phyloP scores from a whole-genome alignment of 2,113 vertebrate genomes.

The Poecile atricapillus region DNA sequence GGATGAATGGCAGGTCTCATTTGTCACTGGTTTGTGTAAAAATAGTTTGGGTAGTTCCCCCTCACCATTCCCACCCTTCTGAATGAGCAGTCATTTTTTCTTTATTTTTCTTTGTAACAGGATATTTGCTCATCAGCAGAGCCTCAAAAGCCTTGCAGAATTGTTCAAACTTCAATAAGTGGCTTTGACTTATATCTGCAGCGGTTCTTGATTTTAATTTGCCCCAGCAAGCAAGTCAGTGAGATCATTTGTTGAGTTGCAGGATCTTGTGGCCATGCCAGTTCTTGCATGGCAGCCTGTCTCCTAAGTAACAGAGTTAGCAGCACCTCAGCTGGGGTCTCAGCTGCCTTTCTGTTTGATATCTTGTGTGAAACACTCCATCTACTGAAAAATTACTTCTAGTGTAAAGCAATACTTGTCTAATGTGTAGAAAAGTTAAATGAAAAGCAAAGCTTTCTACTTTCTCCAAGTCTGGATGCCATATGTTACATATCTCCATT shows the following conservation, averaged over 20 bases:
- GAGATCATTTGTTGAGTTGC: background rate
- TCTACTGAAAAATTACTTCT: background rate
- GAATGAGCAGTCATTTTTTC: background rate
- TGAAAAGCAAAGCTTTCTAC: background rate
- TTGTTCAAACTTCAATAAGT: background rate
- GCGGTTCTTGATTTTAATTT: background rate
- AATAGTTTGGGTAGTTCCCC: background rate
- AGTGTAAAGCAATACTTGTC: background rate
- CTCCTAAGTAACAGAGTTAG: background rate
- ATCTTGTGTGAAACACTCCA: background rate
- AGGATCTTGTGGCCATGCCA: background rate
- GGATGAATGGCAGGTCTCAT: background rate
- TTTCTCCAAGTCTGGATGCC: background rate
- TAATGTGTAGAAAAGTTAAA: background rate
- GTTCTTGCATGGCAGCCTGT: background rate
- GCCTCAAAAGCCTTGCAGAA: background rate
- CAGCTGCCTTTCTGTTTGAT: background rate
- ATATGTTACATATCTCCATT: rapidly evolving
- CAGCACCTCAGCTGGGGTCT: background rate
- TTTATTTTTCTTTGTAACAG: background rate
- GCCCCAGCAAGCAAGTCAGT: background rate
- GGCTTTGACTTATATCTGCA: background rate
- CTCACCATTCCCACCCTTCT: background rate
- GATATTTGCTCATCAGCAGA: background rate
- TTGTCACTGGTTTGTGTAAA: background rate